Evolutionary conservation across 1,140 invertebrate species (phyloP), one percentile per base, ranked within the genome.

Genomic region (Diachasma alloeum): DNA sequence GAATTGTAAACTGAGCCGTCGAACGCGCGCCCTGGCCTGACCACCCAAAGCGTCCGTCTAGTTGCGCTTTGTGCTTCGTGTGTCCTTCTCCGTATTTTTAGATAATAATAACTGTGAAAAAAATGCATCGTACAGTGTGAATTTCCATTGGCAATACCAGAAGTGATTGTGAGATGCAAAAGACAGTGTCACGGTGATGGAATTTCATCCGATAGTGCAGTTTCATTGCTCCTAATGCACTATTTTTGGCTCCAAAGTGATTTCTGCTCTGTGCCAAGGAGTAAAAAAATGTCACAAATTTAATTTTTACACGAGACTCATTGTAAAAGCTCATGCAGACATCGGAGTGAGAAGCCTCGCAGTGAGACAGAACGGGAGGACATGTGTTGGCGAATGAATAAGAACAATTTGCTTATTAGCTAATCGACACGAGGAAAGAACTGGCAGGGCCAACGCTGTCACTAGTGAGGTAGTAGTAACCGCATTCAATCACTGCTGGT

Each of bases 361-460:
- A 31, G 31, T 31, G 31, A 6, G 31, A 31, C 31, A 79, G 63
- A 80, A 19, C 36, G 26, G 76, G 63, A 22, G 76, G 81, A 85
- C 81, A 86, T 86, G 85, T 83, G 82, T 86, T 81, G 84, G 80
- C 81, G 83, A 82, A 83, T 86, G 83, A 86, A 87, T 83, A 83
- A 85, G 83, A 83, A 85, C 83, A 85, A 87, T 85, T 86, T 87
- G 81, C 85, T 86, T 82, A 85, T 86, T 80, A 85, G 82, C 79
- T 86, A 83, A 84, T 85, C 83, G 82, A 83, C 82, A 42, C 39
- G 9, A 42, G 9, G 13, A 11, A 42, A 42, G 9, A 42, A 42
- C 39, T 42, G 39, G 39, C 9, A 42, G 9, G 13, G 9, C 39
- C 31, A 31, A 31, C 31, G 31, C 31, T 31, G 31, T 31, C 31